A percentile compares a stretch with the other conserved stretches of the same genome.
phyloP scores from a whole-genome alignment of 2,113 vertebrate species.

The Danio rerio region GRCz12tu NC_133176.1:62295501-62296000 shows the following conservation, averaged over 20 bases:
- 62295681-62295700: neutral
- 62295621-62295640: no score
- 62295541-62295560: conserved; percentile 17
- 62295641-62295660: no score
- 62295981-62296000: no score
- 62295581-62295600: neutral
- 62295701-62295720: conserved; percentile 21
- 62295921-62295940: conserved; percentile 40
- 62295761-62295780: neutral
- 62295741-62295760: no score
- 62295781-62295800: neutral
- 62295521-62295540: conserved; percentile 5
- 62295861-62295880: conserved; percentile 32
- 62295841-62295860: conserved; percentile 10
- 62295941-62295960: no score
- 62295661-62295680: no score
- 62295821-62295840: conserved; percentile 24
- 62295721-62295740: no score
- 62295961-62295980: neutral
- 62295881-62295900: conserved; percentile 59
- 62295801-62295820: neutral
- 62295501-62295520: conserved; percentile 4
- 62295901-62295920: conserved; percentile 60
- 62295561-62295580: neutral
- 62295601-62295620: neutral